Evolutionary conservation across 2,888 invertebrate species (phyloP).

Genomic region (Ormyrus rosae): DNA sequence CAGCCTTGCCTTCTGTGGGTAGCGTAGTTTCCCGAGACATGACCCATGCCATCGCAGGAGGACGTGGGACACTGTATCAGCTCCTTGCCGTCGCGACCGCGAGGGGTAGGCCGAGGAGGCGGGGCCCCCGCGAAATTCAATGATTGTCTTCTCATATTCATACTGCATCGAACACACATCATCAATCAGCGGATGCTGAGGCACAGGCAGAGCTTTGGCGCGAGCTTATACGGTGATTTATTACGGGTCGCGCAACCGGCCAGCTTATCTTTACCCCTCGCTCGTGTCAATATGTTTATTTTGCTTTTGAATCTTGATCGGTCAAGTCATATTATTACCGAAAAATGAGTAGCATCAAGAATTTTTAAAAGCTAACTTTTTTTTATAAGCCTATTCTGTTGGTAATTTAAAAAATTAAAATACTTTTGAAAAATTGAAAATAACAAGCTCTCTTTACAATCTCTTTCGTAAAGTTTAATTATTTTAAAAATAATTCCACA

Average conservation of each 20-base stretch:
- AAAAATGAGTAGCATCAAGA: too few species aligned
- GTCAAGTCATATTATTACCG: too few species aligned
- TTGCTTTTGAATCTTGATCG: too few species aligned
- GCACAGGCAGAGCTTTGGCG: not conserved
- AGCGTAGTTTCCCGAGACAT: slow-evolving; percentile 92
- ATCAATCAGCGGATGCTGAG: slow-evolving; percentile 46
- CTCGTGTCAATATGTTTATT: not conserved
- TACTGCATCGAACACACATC: slow-evolving; percentile 66
- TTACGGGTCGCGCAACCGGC: not conserved
- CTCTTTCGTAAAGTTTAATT: too few species aligned
- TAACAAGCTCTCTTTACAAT: too few species aligned
- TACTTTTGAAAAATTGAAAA: too few species aligned
- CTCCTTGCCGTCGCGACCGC: slow-evolving; percentile 84
- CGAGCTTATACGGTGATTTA: slow-evolving; percentile 25
- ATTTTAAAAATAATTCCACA: too few species aligned
- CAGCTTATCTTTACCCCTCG: not conserved
- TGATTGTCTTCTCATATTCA: slow-evolving; percentile 73
- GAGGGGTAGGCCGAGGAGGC: slow-evolving; percentile 68
- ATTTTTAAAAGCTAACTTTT: too few species aligned
- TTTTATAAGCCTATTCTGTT: too few species aligned
- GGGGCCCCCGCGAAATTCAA: slow-evolving; percentile 68
- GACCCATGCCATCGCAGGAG: slow-evolving; percentile 91
- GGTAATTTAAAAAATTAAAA: too few species aligned
- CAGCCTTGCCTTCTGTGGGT: slow-evolving; percentile 90
- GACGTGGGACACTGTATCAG: slow-evolving; percentile 88